Evolutionary conservation across 2,113 vertebrate genomes (phyloP), one percentile per base, ranked within the genome.

Genomic region (Collichthys lucidus): DNA sequence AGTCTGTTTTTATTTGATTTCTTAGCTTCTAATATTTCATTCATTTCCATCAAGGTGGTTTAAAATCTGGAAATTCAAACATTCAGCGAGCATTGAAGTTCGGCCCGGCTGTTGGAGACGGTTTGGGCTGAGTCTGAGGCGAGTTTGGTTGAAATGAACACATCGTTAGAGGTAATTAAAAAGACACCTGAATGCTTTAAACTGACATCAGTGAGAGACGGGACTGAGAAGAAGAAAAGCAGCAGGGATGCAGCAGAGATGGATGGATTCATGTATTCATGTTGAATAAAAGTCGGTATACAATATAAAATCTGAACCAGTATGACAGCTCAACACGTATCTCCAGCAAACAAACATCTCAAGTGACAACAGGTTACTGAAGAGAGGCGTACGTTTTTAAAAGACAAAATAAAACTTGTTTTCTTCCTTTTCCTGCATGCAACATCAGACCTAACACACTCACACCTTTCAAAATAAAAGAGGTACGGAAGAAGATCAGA

Each of bases 211-310:
- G 22, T 15, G 14, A 5, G 24, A 49, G 22, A 31, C 17, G 3
- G 11, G 19, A 3, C 29, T 15, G 20, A 56, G 52, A 55, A 10
- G 26, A 20, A 1, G 1, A 46, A 19, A 42, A 10, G 9, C 11
- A 61, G 56, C 26, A 11, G 6, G 16, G 68, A 26, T 16, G 55
- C 24, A 40, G 31, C 6, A 49, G 1, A 67, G 52, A 72, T 65
- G 76, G 80, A 82, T 72, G 83, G 83, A 85, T 17, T 0, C 69
- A 52, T 88, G 77, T 64, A 81, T 80, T 82, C 19, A 77, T 76
- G 79, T 11, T 24, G 64, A 62, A 46, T 73, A 72, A 78, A 81
- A 85, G 59, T 67, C 35, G 16, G 62, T 42, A 11, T 65, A 81
- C 47, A 63, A 65, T 80, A 84, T 49, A 85, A 89, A 75, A 62